These are phyloP conservation scores for Falco novaeseelandiae DNA, from an alignment of 2,797 vertebrate genomes.

Conservation along the genomic window DNA sequence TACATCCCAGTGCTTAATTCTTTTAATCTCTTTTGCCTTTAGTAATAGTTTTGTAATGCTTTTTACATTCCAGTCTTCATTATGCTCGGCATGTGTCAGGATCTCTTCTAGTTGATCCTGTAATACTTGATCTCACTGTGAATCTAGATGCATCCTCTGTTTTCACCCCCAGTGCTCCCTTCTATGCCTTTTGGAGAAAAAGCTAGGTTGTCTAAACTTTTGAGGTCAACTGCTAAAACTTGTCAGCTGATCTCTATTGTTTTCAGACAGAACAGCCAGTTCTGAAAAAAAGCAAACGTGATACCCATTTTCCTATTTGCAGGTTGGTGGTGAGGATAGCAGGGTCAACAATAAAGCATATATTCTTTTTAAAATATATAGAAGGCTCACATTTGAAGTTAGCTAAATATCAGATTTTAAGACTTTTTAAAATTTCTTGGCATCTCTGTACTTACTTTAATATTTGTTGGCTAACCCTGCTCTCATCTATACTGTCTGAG, in stretches of 20 bases:
- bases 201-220: not conserved
- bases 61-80: not conserved
- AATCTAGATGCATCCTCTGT: not conserved
- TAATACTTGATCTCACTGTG: not conserved
- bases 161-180: not conserved
- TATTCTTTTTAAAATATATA: not conserved
- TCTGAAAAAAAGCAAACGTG: not conserved
- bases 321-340: not conserved
- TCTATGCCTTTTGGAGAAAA: not conserved
- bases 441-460: not conserved
- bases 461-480: not conserved
- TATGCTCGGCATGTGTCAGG: not conserved
- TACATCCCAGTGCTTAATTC: not conserved
- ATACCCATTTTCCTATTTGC: not conserved
- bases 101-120: not conserved
- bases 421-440: not conserved
- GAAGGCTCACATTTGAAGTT: not conserved
- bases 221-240: not conserved
- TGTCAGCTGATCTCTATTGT: not conserved
- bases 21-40: not conserved
- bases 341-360: not conserved
- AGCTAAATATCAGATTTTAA: not conserved
- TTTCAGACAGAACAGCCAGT: not conserved
- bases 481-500: not conserved
- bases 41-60: not conserved